A percentile compares a stretch with the other conserved stretches of the same genome.
Evolutionary conservation across 2,113 vertebrate genomes (phyloP).

Genomic region (Triplophysa dalaica): DNA sequence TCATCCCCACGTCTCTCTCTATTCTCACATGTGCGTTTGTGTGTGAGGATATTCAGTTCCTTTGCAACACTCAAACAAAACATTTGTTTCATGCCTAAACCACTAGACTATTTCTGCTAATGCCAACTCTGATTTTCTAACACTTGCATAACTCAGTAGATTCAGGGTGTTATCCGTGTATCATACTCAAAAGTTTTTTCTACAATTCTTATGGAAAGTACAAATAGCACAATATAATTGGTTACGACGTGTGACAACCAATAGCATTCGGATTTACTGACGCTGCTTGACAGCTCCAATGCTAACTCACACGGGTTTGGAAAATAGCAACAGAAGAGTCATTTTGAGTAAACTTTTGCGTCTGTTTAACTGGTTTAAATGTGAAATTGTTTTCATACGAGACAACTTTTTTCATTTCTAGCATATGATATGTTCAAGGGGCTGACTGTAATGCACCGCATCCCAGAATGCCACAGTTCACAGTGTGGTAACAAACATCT

Average conservation of each 20-base stretch:
- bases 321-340: no score
- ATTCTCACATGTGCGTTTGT: constrained; percentile 10
- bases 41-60: constrained; percentile 5
- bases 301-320: no score
- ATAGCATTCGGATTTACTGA: no score
- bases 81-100: not conserved
- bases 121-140: not conserved
- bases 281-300: no score
- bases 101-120: constrained; percentile 2
- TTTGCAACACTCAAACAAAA: constrained; percentile 18
- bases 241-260: no score
- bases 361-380: not conserved
- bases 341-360: no score
- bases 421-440: not conserved
- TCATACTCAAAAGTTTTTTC: no score
- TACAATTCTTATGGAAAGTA: no score
- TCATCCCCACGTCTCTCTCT: constrained; percentile 5
- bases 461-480: not conserved
- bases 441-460: not conserved
- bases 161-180: no score
- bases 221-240: no score
- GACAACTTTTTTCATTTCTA: not conserved
- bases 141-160: no score
- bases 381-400: not conserved
- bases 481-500: constrained; percentile 12